Base-by-base conservation (phyloP, 92 coral and sea anemone genomes). In the Umimayanthus kanabou region DNA sequence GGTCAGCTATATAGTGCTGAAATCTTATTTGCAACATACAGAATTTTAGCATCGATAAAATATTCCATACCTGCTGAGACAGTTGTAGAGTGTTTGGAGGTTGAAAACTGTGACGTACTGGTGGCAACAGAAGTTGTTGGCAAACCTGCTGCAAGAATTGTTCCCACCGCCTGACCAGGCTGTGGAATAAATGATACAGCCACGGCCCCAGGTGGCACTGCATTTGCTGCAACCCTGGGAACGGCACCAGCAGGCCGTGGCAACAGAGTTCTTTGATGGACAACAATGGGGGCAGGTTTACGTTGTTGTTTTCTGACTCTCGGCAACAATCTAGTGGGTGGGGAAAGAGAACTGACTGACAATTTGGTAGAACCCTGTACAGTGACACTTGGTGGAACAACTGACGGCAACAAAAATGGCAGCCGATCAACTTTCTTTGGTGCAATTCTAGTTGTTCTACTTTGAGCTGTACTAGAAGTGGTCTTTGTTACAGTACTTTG, bases 171-270 rank as follows among this genome's bases (percentile, higher is more conserved):
- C 70, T 95, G 96, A 13, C 92, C 94, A 23, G 99, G 98, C 50
- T 96, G 96, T 8, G 97, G 98, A 67, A 95, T 94, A 89, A 94
- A 93, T 4, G 98, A 91, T 71, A 92, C 93, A 40, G 98, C 96
- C n/a, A 93, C 96, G 13, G 96, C 94, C 15, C 95, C 98, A 40
- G 94, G 93, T 0, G 94, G 96, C 28, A 90, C 91, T 70, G 99
- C 94, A 77, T 80, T 91, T 1, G 88, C 91, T 11, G 89, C 89
- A 83, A 83, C 87, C 47, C 33, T 83, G 23, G 87, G 87, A 26
- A 83, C 87, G 67, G 79, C 49, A 39, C 87, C 42, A 18, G 85
- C 88, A 67, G 99, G 99, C 45, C 98, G 87, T 81, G 99, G 99
- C 64, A 97, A 65, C 82, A 97, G 80, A 57, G 93, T 97, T 89